These are phyloP conservation scores for Serranochromis macrocephalus DNA, from an alignment of 2,113 vertebrate species.

Conservation along the genomic window DNA sequence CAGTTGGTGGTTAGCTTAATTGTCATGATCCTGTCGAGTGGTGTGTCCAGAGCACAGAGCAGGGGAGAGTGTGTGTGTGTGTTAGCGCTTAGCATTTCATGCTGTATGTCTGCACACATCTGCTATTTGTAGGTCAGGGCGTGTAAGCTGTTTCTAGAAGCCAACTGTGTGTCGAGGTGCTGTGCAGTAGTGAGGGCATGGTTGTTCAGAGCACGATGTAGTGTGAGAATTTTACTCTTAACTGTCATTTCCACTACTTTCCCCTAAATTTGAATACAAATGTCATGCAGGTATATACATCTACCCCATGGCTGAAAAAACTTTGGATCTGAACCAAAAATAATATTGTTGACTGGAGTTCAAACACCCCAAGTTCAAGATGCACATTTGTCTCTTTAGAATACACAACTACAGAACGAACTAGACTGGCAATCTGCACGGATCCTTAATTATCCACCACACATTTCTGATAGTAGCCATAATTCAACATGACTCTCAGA, in stretches of 20 bases:
- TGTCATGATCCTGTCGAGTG: conserved; percentile 64
- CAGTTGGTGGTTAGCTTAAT: conserved; percentile 69
- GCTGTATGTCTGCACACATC: conserved; percentile 7
- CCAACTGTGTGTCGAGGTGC: neutral
- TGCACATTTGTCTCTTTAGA: neutral
- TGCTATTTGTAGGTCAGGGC: conserved; percentile 39
- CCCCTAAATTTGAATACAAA: neutral
- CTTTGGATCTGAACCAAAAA: neutral
- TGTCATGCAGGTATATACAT: neutral
- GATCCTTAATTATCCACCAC: neutral
- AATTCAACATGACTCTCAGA: conserved; percentile 15
- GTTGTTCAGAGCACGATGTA: neutral
- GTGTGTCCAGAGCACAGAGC: conserved; percentile 26
- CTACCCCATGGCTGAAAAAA: neutral
- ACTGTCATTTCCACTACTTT: neutral
- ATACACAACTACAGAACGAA: neutral
- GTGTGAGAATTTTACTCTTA: neutral
- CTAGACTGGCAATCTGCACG: neutral
- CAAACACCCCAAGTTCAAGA: neutral
- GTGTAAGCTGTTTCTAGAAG: conserved; percentile 2
- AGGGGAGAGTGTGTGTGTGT: neutral
- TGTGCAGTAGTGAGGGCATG: neutral
- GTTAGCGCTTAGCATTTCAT: neutral
- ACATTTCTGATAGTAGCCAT: neutral
- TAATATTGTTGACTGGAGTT: neutral